These are phyloP conservation scores for Anseranas semipalmata DNA, from an alignment of 2,113 vertebrate genomes.

Conservation along the genomic window DNA sequence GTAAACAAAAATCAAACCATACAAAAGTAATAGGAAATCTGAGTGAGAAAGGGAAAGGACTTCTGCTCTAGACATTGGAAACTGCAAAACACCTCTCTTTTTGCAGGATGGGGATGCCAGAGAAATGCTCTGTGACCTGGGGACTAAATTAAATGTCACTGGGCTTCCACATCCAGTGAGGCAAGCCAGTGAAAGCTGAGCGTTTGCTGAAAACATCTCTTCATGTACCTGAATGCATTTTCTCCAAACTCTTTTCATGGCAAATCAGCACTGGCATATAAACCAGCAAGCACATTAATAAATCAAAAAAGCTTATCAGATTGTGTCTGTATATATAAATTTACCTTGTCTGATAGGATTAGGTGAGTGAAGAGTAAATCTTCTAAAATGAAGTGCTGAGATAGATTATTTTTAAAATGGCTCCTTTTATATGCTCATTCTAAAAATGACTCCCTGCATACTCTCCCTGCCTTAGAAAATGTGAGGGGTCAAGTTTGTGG, in stretches of 20 bases:
- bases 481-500: background rate
- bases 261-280: background rate
- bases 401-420: background rate
- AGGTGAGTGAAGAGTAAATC: constrained; percentile 1
- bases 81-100: background rate
- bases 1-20: background rate
- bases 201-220: background rate
- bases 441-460: background rate
- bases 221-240: background rate
- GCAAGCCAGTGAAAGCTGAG: background rate
- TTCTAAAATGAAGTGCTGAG: background rate
- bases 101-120: background rate
- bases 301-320: background rate
- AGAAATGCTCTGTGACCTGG: constrained; percentile 5
- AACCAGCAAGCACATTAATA: background rate
- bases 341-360: constrained; percentile 17
- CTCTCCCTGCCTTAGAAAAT: background rate
- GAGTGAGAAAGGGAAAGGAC: background rate
- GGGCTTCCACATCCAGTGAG: background rate
- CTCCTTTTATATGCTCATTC: background rate
- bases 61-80: background rate
- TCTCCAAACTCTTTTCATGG: background rate
- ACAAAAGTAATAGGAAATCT: background rate
- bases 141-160: constrained; percentile 32
- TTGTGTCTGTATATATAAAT: background rate